These are phyloP conservation scores for Agrochola lota DNA, from an alignment of 2,888 invertebrate genomes.

Conservation along the genomic window DNA sequence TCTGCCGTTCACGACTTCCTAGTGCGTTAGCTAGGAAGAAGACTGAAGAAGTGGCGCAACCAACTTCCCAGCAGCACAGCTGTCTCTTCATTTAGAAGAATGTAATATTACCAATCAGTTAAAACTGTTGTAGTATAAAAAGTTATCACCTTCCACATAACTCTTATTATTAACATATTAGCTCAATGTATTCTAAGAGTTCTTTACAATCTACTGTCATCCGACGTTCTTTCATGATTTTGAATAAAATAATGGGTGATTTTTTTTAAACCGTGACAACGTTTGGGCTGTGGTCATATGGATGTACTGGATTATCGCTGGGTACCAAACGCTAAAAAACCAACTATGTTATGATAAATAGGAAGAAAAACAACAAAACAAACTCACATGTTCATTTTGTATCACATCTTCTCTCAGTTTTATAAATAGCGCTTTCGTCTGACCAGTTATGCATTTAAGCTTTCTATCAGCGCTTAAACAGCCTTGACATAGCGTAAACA, in stretches of 20 bases:
- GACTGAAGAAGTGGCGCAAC: too few species aligned
- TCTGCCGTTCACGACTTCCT: too few species aligned
- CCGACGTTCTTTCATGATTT: background rate
- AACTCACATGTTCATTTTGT: constrained; percentile 25
- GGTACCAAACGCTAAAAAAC: background rate
- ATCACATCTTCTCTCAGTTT: constrained; percentile 42
- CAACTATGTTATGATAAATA: background rate
- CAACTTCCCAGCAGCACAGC: too few species aligned
- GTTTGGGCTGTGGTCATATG: background rate
- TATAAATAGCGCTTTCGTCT: constrained; percentile 36
- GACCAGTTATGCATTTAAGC: constrained; percentile 29
- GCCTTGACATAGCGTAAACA: constrained; percentile 44
- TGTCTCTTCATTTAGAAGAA: too few species aligned
- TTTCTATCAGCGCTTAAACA: constrained; percentile 56
- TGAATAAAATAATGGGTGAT: background rate
- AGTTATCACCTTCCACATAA: too few species aligned
- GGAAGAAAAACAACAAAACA: constrained; percentile 15
- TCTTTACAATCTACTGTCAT: background rate
- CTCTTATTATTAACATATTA: too few species aligned
- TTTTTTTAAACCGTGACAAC: background rate
- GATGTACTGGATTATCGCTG: background rate
- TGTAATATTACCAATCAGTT: too few species aligned
- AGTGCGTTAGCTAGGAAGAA: too few species aligned
- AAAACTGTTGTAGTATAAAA: too few species aligned
- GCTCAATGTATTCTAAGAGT: too few species aligned